Conservation (phyloP, 2,888 invertebrate species). For the Leucophenga maculata region DNA sequence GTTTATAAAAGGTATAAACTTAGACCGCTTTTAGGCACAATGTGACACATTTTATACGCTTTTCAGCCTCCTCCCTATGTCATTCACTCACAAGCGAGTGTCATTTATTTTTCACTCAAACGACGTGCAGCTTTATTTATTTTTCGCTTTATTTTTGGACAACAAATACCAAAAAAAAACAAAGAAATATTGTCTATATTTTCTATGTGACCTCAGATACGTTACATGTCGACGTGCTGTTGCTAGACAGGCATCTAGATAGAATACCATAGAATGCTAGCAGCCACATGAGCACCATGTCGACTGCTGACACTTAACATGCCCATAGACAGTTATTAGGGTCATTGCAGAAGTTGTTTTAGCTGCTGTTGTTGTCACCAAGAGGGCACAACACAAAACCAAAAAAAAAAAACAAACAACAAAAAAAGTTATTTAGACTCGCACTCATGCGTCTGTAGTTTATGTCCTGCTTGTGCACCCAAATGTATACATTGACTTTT, state of each 20-base stretch:
- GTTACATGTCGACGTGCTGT: too few species aligned
- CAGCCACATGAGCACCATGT: slow-evolving; percentile 57
- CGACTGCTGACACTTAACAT: slow-evolving; percentile 65
- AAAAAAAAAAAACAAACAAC: slow-evolving; percentile 35
- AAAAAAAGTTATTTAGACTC: slow-evolving; percentile 10
- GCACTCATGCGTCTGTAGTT: slow-evolving; percentile 43
- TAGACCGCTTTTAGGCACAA: slow-evolving; percentile 62
- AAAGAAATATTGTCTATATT: slow-evolving; percentile 65
- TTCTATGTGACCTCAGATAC: slow-evolving; percentile 28
- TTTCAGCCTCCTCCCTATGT: slow-evolving; percentile 10
- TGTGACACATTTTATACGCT: slow-evolving; percentile 55
- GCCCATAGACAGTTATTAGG: slow-evolving; percentile 65
- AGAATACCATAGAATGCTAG: too few species aligned
- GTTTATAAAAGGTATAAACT: neutral
- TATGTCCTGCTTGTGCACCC: slow-evolving; percentile 50
- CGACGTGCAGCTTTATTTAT: slow-evolving; percentile 61
- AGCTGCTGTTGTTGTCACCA: neutral
- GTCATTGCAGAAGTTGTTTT: slow-evolving; percentile 55
- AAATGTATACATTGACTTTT: slow-evolving; percentile 62
- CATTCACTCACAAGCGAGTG: slow-evolving; percentile 30
- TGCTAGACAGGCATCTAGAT: too few species aligned
- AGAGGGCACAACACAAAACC: neutral
- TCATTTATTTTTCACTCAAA: slow-evolving; percentile 52
- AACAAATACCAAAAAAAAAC: slow-evolving; percentile 52
- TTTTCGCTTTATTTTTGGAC: slow-evolving; percentile 61